Conservation (phyloP, 2,797 vertebrate species). For the Emydoidea blandingii region DNA sequence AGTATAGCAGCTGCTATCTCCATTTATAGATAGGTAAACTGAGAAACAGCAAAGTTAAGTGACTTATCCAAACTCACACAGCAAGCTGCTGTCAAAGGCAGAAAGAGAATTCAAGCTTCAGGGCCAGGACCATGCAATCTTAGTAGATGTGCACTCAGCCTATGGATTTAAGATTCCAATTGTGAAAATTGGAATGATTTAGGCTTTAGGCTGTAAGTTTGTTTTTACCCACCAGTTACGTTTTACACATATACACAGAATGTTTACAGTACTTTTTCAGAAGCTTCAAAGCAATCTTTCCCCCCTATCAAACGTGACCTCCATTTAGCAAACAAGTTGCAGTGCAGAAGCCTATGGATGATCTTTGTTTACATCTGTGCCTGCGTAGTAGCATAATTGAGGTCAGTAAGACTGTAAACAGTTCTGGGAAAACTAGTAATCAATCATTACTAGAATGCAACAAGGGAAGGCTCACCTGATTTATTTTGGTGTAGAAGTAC, state of each 20-base stretch:
- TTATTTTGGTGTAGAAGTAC: constrained; percentile 33
- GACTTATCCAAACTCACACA: constrained; percentile 46
- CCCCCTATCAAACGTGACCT: neutral
- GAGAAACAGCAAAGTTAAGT: constrained; percentile 13
- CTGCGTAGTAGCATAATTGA: constrained; percentile 51
- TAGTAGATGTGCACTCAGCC: neutral
- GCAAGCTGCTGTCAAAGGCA: neutral
- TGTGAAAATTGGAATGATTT: neutral
- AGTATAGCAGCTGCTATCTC: neutral
- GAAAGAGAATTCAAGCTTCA: neutral
- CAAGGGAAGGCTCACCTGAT: neutral
- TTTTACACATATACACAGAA: neutral
- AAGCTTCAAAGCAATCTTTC: constrained; percentile 59
- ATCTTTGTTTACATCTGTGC: constrained; percentile 54
- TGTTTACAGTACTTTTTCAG: constrained; percentile 60
- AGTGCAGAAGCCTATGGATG: constrained; percentile 39
- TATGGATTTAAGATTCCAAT: neutral
- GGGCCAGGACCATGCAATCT: constrained; percentile 16
- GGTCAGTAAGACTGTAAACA: constrained; percentile 72
- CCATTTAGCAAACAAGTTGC: constrained; percentile 51
- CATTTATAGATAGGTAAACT: neutral
- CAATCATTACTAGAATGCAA: constrained; percentile 74
- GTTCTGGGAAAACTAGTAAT: constrained; percentile 67
- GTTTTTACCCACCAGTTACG: constrained; percentile 23
- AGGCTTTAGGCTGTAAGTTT: constrained; percentile 48